These are phyloP conservation scores for Lichenostomus cassidix DNA, from an alignment of 2,113 vertebrate species.

Conservation along the genomic window DNA sequence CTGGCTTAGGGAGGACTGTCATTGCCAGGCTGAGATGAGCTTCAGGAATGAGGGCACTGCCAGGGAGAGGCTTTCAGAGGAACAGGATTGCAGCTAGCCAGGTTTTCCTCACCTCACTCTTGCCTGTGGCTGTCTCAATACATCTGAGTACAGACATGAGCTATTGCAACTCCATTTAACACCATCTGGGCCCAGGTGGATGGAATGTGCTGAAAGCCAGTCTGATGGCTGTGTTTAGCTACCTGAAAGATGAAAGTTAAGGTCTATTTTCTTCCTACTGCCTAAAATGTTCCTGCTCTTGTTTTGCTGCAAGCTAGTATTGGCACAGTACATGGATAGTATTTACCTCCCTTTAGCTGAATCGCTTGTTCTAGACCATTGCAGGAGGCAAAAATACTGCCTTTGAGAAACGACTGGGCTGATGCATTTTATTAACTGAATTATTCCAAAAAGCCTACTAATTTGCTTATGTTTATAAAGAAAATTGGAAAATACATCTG, in stretches of 20 bases:
- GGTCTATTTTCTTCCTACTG: fast-evolving
- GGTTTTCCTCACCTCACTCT: background rate
- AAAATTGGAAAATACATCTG: background rate
- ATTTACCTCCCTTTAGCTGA: background rate
- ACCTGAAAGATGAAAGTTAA: background rate
- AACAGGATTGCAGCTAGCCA: background rate
- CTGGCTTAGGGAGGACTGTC: background rate
- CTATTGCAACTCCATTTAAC: background rate
- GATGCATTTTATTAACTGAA: background rate
- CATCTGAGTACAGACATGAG: background rate
- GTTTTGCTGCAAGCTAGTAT: background rate
- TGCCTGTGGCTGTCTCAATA: background rate
- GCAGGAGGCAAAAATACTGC: background rate
- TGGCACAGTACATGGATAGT: background rate
- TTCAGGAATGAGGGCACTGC: background rate
- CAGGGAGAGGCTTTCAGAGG: background rate
- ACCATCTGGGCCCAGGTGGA: background rate
- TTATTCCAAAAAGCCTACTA: background rate
- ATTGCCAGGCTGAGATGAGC: fast-evolving
- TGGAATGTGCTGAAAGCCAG: background rate
- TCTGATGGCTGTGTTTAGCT: background rate
- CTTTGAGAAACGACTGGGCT: background rate
- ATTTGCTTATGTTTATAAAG: background rate
- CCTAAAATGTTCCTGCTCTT: background rate
- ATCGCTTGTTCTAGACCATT: background rate